phyloP scores from a whole-genome alignment of 2,113 vertebrate species.

The Sphaerodactylus townsendi region DNA sequence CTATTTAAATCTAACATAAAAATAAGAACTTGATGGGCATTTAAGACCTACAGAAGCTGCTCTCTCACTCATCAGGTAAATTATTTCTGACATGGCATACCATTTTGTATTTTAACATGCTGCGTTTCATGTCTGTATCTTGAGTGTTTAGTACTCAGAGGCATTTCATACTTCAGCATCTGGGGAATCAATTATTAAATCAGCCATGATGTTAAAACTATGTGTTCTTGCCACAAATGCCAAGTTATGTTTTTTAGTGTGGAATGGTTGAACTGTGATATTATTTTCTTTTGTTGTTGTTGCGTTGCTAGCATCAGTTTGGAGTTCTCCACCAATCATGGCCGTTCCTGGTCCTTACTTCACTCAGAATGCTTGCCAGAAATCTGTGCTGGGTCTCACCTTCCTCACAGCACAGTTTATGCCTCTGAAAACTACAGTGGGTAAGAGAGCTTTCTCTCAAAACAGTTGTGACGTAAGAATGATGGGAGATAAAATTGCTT shows the following conservation, averaged over 20 bases:
- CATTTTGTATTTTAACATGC: not conserved
- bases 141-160: conserved; percentile 35
- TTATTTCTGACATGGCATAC: conserved; percentile 5
- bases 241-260: not conserved
- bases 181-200: conserved; percentile 25
- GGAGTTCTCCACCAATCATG: conserved; percentile 95
- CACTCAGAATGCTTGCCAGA: conserved; percentile 95
- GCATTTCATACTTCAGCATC: conserved; percentile 5
- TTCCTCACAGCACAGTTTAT: conserved; percentile 94
- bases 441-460: conserved; percentile 70
- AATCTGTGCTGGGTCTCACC: conserved; percentile 90
- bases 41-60: conserved; percentile 15
- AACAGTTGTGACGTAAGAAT: not conserved
- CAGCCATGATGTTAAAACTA: conserved; percentile 3
- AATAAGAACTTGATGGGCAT: conserved; percentile 3
- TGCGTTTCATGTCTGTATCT: conserved; percentile 19
- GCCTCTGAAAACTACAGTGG: conserved; percentile 97
- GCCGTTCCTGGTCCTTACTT: conserved; percentile 92
- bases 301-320: conserved; percentile 81
- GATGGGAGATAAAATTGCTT: not conserved
- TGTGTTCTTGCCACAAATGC: not conserved
- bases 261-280: not conserved
- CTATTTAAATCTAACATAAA: conserved; percentile 37
- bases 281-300: conserved; percentile 21
- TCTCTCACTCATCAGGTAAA: conserved; percentile 31